These are phyloP conservation scores for Chelmon rostratus DNA, from an alignment of 2,797 vertebrate genomes.

Conservation along the genomic window DNA sequence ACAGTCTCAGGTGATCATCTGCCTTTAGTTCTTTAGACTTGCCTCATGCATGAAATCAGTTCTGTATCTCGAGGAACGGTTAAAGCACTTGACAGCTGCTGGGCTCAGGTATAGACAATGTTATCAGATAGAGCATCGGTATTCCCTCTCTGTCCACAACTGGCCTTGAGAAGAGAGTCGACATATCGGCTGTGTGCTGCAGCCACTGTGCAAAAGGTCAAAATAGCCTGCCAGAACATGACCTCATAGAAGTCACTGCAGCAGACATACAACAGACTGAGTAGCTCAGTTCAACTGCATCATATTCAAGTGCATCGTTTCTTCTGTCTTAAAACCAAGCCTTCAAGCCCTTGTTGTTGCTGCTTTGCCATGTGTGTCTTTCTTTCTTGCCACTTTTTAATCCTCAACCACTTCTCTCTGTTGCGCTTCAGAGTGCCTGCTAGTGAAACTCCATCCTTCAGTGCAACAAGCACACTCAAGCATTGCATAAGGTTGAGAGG, in stretches of 20 bases:
- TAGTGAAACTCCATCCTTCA: background rate
- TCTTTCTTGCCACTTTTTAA: background rate
- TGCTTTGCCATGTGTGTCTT: background rate
- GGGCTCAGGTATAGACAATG: background rate
- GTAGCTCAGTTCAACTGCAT: background rate
- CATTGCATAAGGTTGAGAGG: background rate
- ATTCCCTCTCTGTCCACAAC: background rate
- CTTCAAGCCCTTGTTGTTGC: background rate
- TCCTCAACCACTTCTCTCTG: background rate
- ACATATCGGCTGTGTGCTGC: background rate
- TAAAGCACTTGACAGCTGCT: background rate
- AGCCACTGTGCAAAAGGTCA: background rate
- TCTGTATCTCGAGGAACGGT: background rate
- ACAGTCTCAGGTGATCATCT: background rate
- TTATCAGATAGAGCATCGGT: background rate
- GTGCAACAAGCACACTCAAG: background rate
- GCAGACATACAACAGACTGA: background rate
- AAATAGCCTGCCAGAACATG: conserved; percentile 3
- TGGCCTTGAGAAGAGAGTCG: background rate
- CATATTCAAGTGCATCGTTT: background rate
- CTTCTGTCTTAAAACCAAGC: background rate
- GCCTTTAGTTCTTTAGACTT: background rate
- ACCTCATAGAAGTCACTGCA: background rate
- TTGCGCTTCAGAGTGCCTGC: background rate
- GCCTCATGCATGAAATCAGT: background rate